Evolutionary conservation across 2,113 vertebrate species (phyloP).

Genomic region (Sinocyclocheilus maitianheensis): DNA sequence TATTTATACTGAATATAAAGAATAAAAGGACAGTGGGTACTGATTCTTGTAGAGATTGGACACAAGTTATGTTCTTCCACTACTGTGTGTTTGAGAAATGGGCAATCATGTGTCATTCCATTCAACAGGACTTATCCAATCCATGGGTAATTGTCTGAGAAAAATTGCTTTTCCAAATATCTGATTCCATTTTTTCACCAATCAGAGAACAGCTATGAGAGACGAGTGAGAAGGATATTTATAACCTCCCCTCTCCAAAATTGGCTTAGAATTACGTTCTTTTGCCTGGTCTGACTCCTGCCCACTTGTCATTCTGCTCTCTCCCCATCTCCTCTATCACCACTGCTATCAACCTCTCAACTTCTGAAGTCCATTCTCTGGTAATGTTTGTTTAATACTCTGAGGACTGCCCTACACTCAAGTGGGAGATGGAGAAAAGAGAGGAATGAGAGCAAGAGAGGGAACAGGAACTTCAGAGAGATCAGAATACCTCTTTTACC

Average conservation of each 20-base stretch:
- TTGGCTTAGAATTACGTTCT: constrained; percentile 50
- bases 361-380: constrained; percentile 67
- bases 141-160: constrained; percentile 39
- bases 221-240: constrained; percentile 13
- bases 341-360: constrained; percentile 67
- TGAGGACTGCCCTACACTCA: constrained; percentile 66
- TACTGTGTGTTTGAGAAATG: constrained; percentile 10
- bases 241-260: constrained; percentile 50
- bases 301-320: constrained; percentile 67
- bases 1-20: neutral
- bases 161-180: constrained; percentile 42
- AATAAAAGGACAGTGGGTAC: neutral
- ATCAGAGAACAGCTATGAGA: constrained; percentile 2
- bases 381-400: constrained; percentile 82
- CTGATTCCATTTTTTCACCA: constrained; percentile 35
- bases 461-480: constrained; percentile 7
- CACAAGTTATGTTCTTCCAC: neutral
- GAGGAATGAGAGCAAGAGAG: constrained; percentile 55
- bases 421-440: constrained; percentile 55
- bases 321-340: constrained; percentile 69
- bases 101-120: constrained; percentile 37
- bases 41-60: constrained; percentile 28
- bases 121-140: constrained; percentile 43
- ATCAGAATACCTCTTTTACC: neutral
- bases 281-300: constrained; percentile 45